Base-by-base conservation (phyloP, 2,888 invertebrate species). In the Osmoderma eremita region DNA sequence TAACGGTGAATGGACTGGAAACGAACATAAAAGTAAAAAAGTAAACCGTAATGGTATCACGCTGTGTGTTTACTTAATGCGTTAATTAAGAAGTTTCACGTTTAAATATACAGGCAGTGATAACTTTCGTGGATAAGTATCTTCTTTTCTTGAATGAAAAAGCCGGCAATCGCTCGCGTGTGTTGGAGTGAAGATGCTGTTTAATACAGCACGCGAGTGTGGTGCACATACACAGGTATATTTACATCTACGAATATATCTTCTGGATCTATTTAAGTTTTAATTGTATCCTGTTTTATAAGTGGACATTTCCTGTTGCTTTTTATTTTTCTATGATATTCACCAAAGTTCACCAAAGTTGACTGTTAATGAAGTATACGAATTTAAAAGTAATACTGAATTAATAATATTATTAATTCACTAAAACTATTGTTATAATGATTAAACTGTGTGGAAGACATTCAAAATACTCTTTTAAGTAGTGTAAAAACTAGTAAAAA, bases 211-310 rank as follows among this genome's bases (percentile, higher is more conserved):
- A 61, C 10, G 17, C 42, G 15, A 61, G 12, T 41, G 58, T 24
- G 58, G 45, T 61, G 30, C 45, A 61, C 45, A 45, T 61, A 61
- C 17, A 36, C 45, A 61, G 58, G 58, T 61, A 61, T 48, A 48
- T 24, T n/a, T 61, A 61, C 17, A 36, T 56, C 38, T 53, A 53
- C 38, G 38, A 53, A 38, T 53, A 38, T 30, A 61, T 61, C n/a
- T 61, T 61, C 45, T 30, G 18, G 45, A 45, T 61, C 58, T 61
- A 61, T 61, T 61, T 61, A 61, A 45, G 36, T 24, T 1, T 17
- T 61, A 45, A 61, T 61, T 18, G 18, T 61, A 61, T 61, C 45
- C 58, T 61, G 58, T 45, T 6, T 61, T 61, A 17, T 45, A 45
- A 45, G 30, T 17, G 24, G 45, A 45, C 30, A 12, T 30, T 45